A percentile compares a stretch with the other conserved stretches of the same genome.
Conservation (phyloP, 2,797 vertebrate species). For the Cirrhinus mrigala region DNA sequence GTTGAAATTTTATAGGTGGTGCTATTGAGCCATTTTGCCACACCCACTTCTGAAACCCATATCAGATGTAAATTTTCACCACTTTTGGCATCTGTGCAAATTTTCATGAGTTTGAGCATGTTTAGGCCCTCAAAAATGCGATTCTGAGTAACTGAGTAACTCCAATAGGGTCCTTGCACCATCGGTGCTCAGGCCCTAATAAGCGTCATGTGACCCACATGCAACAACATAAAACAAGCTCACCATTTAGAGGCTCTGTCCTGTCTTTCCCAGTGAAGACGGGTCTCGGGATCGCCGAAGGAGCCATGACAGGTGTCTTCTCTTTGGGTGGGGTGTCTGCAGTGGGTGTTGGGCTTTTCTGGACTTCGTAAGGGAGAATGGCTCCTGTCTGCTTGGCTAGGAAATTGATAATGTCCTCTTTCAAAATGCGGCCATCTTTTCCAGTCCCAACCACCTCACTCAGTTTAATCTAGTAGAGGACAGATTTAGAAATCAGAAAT, state of each 20-base stretch:
- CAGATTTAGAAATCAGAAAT: neutral
- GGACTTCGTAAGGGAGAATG: conserved; percentile 76
- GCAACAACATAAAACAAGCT: neutral
- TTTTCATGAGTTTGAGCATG: no score
- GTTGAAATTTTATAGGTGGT: no score
- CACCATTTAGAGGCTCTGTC: conserved; percentile 90
- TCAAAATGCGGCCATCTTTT: conserved; percentile 90
- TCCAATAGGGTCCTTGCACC: no score
- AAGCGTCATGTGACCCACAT: neutral
- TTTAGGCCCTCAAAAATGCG: no score
- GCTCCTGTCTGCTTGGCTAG: conserved; percentile 94
- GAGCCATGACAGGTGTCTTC: conserved; percentile 51
- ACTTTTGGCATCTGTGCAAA: no score
- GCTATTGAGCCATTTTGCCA: no score
- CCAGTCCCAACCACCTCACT: conserved; percentile 94
- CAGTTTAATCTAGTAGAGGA: conserved; percentile 87
- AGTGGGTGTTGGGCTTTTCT: conserved; percentile 37
- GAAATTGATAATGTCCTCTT: conserved; percentile 95
- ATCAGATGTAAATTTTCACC: no score
- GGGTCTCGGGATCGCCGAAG: conserved; percentile 71
- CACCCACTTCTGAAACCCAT: no score
- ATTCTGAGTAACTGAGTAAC: no score
- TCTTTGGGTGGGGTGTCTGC: conserved; percentile 64
- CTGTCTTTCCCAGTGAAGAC: conserved; percentile 85
- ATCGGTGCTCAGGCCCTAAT: no score